Evolutionary conservation across 23 tunicate species (phyloP), one percentile per base, ranked within the genome.

Genomic region (Halocynthia roretzi): DNA sequence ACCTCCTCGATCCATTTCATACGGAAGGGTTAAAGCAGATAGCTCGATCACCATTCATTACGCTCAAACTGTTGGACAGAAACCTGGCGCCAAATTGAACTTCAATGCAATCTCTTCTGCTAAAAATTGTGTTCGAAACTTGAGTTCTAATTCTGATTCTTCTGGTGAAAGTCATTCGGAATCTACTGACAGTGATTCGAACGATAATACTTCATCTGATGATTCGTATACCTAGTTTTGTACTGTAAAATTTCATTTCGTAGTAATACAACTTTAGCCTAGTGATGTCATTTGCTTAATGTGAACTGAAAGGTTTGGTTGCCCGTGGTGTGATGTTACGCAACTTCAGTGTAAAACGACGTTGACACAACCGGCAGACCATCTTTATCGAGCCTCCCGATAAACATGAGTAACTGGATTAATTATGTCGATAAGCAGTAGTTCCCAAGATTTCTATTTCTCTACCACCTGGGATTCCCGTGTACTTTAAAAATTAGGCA

Each of bases 1-100:
- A 31, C 44, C 44, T 31, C 44, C 44, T 31, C 44, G 44, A 31
- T 31, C 44, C 44, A 31, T 31, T 1, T 31, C 44, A 31, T 31
- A 31, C 4, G 44, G 44, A 31, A 31, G 44, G 44, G 44, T 31
- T 31, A 31, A 31, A 4, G 44, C 70, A 7, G 51, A 68, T 65
- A 65, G 31, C 76, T 58, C 83, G 7, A 54, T 70, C 31, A 55
- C 66, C 0, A 80, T 80, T 54, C 86, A 82, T 64, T 82, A 82
- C 61, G 61, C 86, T 8, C 80, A 52, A 17, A 75, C 80, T 19
- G 78, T 74, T 8, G 7, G 22, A 49, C 52, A 51, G 54, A 70
- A 62, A 7, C 62, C 71, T 6, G 7, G 31, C 65, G 15, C 52
- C 44, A 56, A 52, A 67, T 75, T 49, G 7, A 52, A 68, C 31